Conservation (phyloP, 2,113 vertebrate species). For the Corythornis vintsioides region DNA sequence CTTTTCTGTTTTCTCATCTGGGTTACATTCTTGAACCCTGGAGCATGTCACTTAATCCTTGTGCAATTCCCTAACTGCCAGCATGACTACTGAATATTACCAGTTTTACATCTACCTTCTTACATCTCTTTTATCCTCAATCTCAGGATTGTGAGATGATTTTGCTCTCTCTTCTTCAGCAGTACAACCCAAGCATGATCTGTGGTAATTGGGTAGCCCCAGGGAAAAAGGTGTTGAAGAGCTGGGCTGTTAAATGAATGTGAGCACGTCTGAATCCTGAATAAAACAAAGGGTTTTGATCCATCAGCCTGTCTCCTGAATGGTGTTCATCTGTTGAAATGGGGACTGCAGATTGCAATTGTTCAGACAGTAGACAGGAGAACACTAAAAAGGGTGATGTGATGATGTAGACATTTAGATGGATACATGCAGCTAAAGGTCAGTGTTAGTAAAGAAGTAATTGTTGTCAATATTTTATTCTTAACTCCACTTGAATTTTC, state of each 20-base stretch:
- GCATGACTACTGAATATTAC: neutral
- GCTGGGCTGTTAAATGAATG: neutral
- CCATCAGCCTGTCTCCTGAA: neutral
- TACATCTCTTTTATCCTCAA: neutral
- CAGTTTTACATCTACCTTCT: neutral
- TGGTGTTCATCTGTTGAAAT: neutral
- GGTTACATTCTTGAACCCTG: neutral
- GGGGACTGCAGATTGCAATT: neutral
- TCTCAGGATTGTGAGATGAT: neutral
- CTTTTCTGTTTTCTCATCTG: neutral
- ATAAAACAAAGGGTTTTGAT: neutral
- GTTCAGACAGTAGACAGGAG: neutral
- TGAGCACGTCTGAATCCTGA: neutral
- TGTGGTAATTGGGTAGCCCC: neutral
- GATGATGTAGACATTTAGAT: neutral
- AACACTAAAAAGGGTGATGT: neutral
- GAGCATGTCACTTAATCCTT: neutral
- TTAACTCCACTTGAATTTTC: neutral
- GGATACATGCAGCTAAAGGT: neutral
- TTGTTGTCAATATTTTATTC: neutral
- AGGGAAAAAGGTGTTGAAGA: neutral
- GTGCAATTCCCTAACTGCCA: neutral
- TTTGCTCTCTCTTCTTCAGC: neutral
- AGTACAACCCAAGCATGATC: neutral
- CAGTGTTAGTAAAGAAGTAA: neutral